Conservation (phyloP, 2,797 vertebrate species). For the Rhinogobio ventralis region DNA sequence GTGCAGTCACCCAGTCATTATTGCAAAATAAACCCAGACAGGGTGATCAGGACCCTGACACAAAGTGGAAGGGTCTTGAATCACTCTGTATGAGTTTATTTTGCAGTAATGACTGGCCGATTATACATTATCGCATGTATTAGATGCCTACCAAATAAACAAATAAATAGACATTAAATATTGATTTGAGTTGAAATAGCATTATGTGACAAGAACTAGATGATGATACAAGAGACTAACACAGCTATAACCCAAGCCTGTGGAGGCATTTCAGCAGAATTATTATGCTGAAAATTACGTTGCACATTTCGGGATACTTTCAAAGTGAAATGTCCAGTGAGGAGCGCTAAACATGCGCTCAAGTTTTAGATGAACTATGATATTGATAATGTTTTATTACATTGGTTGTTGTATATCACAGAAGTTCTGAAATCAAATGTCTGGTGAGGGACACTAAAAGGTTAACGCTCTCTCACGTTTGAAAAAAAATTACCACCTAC, state of each 20-base stretch:
- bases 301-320: not conserved
- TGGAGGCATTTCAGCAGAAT: not conserved
- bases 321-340: not conserved
- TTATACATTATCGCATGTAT: not conserved
- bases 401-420: not conserved
- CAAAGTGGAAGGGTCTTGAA: not conserved
- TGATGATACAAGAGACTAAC: not conserved
- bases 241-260: not conserved
- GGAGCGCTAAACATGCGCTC: not conserved
- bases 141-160: not conserved
- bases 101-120: not conserved
- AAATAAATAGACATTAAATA: not conserved
- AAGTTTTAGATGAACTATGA: not conserved
- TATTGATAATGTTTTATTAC: not conserved
- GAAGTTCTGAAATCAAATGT: not conserved
- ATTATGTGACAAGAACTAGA: not conserved
- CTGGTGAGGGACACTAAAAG: too few species aligned
- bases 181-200: not conserved
- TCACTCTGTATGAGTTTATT: not conserved
- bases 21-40: not conserved
- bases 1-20: slow-evolving; percentile 12
- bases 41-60: not conserved
- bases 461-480: too few species aligned
- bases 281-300: not conserved
- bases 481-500: too few species aligned